These are phyloP conservation scores for Chrosomus eos DNA, from an alignment of 2,797 vertebrate species.

Conservation along the genomic window DNA sequence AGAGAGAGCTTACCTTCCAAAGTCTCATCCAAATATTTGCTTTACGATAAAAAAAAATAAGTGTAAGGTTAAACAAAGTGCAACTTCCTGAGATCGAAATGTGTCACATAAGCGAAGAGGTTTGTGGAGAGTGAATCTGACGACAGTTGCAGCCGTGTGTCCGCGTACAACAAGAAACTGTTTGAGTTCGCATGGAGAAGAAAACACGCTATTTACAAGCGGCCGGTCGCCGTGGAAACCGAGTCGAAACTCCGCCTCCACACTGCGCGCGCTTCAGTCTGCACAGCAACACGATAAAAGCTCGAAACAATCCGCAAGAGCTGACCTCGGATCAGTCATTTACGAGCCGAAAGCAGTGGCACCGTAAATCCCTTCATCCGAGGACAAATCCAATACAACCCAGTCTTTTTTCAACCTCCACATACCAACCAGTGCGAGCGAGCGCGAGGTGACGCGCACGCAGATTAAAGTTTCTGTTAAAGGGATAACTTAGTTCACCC, in stretches of 20 bases:
- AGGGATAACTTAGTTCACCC: too few relatives aligned
- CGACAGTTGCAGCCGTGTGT: not conserved
- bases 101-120: not conserved
- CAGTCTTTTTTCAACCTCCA: not conserved
- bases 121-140: not conserved
- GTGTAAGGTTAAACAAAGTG: not conserved
- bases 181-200: slow-evolving; percentile 50
- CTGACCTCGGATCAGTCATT: slow-evolving; percentile 21
- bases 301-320: not conserved
- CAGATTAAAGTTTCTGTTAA: not conserved
- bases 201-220: slow-evolving; percentile 57
- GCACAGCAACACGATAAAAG: slow-evolving; percentile 29
- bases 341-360: not conserved
- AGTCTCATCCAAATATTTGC: slow-evolving; percentile 10
- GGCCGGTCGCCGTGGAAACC: slow-evolving; percentile 67
- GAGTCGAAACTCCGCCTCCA: slow-evolving; percentile 62
- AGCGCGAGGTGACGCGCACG: not conserved
- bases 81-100: not conserved
- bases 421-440: too few relatives aligned
- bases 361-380: not conserved
- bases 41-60: not conserved
- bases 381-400: not conserved
- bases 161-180: not conserved
- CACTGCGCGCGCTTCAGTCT: slow-evolving; percentile 30
- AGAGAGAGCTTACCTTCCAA: slow-evolving; percentile 22